phyloP scores from a whole-genome alignment of 2,888 invertebrate genomes.

The Pyrrhia umbra region DNA sequence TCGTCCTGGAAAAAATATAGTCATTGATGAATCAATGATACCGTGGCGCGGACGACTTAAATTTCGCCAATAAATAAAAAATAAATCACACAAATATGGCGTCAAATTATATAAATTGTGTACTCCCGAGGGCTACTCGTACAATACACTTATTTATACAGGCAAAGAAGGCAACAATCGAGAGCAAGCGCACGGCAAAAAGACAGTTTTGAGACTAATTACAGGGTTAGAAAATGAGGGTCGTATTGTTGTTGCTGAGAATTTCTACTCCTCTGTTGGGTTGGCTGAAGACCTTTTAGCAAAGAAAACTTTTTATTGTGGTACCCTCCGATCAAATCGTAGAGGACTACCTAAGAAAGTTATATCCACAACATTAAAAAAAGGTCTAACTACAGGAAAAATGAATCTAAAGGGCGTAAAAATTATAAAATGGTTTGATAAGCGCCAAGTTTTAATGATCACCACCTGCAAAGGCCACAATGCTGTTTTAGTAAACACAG shows the following conservation, averaged over 20 bases:
- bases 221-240: slow-evolving; percentile 16
- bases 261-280: slow-evolving; percentile 63
- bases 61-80: slow-evolving; percentile 41
- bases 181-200: slow-evolving; percentile 13
- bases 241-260: slow-evolving; percentile 61
- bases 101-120: slow-evolving; percentile 22
- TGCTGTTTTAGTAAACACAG: slow-evolving; percentile 2
- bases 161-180: slow-evolving; percentile 3
- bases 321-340: slow-evolving; percentile 58
- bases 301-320: slow-evolving; percentile 57
- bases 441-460: slow-evolving; percentile 57
- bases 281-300: slow-evolving; percentile 56
- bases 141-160: slow-evolving; percentile 9
- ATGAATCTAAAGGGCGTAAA: slow-evolving; percentile 58
- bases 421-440: slow-evolving; percentile 59
- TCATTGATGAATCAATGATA: slow-evolving; percentile 66
- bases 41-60: slow-evolving; percentile 56
- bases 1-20: slow-evolving; percentile 50
- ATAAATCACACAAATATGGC: slow-evolving; percentile 32
- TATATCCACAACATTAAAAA: slow-evolving; percentile 16
- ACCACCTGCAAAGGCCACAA: slow-evolving; percentile 60
- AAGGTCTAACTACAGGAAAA: slow-evolving; percentile 47
- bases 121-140: slow-evolving; percentile 10
- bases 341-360: slow-evolving; percentile 59
- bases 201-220: slow-evolving; percentile 15